These are phyloP conservation scores for Pecten maximus DNA, from an alignment of 2,888 invertebrate genomes.

Conservation along the genomic window DNA sequence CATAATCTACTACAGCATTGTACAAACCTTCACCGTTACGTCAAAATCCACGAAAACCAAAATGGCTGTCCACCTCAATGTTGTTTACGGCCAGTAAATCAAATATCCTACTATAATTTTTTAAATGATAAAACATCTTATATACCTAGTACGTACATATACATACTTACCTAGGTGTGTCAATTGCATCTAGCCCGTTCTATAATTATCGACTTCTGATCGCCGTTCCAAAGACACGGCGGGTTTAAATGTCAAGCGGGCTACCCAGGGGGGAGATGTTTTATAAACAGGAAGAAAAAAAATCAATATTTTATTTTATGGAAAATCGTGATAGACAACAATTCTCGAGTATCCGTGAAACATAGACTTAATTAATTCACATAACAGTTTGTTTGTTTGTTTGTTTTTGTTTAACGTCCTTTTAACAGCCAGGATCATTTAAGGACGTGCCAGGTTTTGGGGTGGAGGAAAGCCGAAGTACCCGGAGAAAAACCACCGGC, in stretches of 20 bases:
- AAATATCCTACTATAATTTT: background rate
- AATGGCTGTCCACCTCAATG: background rate
- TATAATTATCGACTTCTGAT: background rate
- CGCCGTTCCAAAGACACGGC: background rate
- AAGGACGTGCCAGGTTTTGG: no score
- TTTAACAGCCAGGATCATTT: no score
- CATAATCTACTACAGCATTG: background rate
- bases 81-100: conserved; percentile 5
- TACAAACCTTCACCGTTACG: background rate
- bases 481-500: no score
- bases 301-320: no score
- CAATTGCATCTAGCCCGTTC: background rate
- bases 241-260: conserved; percentile 19
- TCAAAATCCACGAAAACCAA: background rate
- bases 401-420: no score
- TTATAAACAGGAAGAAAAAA: background rate
- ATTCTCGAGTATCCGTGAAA: no score
- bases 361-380: no score
- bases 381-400: no score
- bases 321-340: no score
- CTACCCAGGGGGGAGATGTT: background rate
- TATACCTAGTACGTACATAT: background rate
- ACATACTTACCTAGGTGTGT: background rate
- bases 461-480: no score
- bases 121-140: background rate